These are phyloP conservation scores for Polypterus senegalus DNA, from an alignment of 2,113 vertebrate species.

Conservation along the genomic window DNA sequence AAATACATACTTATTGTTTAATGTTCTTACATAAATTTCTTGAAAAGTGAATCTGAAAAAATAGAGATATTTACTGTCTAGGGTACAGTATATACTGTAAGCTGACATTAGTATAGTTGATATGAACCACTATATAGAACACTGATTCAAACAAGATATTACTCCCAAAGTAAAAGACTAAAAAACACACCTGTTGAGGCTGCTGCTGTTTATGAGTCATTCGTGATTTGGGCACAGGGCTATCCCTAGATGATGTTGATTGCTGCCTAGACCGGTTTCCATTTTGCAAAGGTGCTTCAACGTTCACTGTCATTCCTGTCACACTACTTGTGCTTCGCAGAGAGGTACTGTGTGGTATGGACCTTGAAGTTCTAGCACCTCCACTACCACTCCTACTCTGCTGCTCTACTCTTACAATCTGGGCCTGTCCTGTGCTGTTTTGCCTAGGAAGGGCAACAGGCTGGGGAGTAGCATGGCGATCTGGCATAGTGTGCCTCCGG, in stretches of 20 bases:
- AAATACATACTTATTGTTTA: no score
- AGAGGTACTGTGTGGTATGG: conserved; percentile 60
- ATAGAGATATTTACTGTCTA: no score
- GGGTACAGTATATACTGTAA: no score
- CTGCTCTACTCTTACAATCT: conserved; percentile 71
- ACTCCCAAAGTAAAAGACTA: no score
- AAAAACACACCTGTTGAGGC: conserved; percentile 33
- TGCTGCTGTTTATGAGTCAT: conserved; percentile 50
- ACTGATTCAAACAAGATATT: no score
- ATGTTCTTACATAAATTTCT: no score
- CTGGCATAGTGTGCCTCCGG: conserved; percentile 30
- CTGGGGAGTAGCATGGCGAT: conserved; percentile 34
- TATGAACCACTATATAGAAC: no score
- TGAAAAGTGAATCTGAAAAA: no score
- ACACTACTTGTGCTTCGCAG: conserved; percentile 65
- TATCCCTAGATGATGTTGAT: conserved; percentile 59
- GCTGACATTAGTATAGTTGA: no score
- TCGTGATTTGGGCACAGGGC: conserved; percentile 58
- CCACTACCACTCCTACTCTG: conserved; percentile 37
- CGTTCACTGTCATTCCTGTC: conserved; percentile 39
- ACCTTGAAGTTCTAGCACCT: conserved; percentile 47
- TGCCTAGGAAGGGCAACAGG: conserved; percentile 69
- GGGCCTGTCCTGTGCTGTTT: conserved; percentile 68
- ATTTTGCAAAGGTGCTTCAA: conserved; percentile 35
- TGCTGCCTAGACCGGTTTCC: conserved; percentile 56